Percentiles rank a stretch among this genome's conserved stretches.
These are phyloP conservation scores for Pedicia rivosa DNA, from an alignment of 2,888 invertebrate species.

Conservation along the genomic window DNA sequence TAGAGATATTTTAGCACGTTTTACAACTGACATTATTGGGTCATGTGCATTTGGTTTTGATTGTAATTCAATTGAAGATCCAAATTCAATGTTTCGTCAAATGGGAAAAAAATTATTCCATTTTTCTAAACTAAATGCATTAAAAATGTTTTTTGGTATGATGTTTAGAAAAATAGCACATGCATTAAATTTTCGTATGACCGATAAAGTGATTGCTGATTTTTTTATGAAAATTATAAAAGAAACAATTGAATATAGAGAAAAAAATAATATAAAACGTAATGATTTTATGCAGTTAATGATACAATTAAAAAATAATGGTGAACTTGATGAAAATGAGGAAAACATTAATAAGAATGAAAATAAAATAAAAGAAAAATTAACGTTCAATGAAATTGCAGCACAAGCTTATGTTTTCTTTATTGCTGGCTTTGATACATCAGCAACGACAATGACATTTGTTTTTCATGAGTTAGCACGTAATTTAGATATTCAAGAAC, in stretches of 20 bases:
- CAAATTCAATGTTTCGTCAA: slow-evolving; percentile 23
- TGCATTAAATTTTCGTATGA: slow-evolving; percentile 15
- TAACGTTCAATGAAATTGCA: slow-evolving; percentile 16
- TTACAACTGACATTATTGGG: slow-evolving; percentile 35
- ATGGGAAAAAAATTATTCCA: slow-evolving; percentile 17
- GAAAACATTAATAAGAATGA: too few species aligned
- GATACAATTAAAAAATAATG: slow-evolving; percentile 33
- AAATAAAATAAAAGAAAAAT: too few species aligned
- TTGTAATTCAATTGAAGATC: slow-evolving; percentile 28
- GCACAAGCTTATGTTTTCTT: slow-evolving; percentile 33
- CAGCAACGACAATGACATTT: slow-evolving; percentile 28
- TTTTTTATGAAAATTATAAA: slow-evolving; percentile 25
- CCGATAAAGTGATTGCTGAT: slow-evolving; percentile 18
- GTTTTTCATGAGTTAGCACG: slow-evolving; percentile 26
- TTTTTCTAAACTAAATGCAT: slow-evolving; percentile 6
- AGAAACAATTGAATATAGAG: slow-evolving; percentile 26
- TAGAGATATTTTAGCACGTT: slow-evolving; percentile 29
- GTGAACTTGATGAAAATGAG: too few species aligned
- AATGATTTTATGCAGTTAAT: slow-evolving; percentile 38
- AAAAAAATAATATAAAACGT: slow-evolving; percentile 22
- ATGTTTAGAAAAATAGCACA: slow-evolving; percentile 17
- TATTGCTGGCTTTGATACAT: slow-evolving; percentile 32
- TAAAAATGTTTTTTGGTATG: slow-evolving; percentile 13
- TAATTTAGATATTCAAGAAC: slow-evolving; percentile 27
- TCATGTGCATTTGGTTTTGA: slow-evolving; percentile 34